Evolutionary conservation across 2,113 vertebrate species (phyloP).

Genomic region (Diadophis punctatus): DNA sequence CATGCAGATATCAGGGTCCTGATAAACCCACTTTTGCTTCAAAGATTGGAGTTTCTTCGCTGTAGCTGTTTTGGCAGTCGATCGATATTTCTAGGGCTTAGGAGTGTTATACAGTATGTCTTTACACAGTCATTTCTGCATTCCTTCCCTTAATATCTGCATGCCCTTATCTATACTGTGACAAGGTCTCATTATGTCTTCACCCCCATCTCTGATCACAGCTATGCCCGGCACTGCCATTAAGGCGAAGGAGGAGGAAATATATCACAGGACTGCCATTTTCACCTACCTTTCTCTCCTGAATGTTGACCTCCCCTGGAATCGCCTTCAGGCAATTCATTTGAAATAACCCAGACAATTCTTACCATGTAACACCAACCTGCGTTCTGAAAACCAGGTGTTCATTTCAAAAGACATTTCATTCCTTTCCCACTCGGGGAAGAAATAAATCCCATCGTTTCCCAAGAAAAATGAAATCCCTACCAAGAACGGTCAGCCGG

Average conservation of each 20-base stretch:
- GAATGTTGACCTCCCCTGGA: not conserved
- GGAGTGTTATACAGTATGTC: not conserved
- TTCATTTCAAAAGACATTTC: not conserved
- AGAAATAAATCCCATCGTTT: fast-evolving
- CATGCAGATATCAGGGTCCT: not conserved
- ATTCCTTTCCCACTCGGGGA: fast-evolving
- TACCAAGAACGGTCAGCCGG: conserved; percentile 91
- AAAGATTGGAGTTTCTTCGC: not conserved
- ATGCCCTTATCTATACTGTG: not conserved
- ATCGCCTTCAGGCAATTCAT: not conserved
- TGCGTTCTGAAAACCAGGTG: not conserved
- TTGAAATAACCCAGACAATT: not conserved
- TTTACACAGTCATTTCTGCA: not conserved
- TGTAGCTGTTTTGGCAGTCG: not conserved
- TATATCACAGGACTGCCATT: not conserved
- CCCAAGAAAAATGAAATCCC: conserved; percentile 36
- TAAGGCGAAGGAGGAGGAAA: too few species aligned
- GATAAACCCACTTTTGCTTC: not conserved
- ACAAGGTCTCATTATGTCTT: not conserved
- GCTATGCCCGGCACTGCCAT: not conserved
- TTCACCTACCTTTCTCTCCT: not conserved
- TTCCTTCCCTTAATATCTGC: not conserved
- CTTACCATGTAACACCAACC: not conserved
- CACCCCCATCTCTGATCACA: not conserved
- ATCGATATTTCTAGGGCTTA: not conserved